Evolutionary conservation across 1,140 invertebrate species (phyloP).

Genomic region (Plodia interpunctella): DNA sequence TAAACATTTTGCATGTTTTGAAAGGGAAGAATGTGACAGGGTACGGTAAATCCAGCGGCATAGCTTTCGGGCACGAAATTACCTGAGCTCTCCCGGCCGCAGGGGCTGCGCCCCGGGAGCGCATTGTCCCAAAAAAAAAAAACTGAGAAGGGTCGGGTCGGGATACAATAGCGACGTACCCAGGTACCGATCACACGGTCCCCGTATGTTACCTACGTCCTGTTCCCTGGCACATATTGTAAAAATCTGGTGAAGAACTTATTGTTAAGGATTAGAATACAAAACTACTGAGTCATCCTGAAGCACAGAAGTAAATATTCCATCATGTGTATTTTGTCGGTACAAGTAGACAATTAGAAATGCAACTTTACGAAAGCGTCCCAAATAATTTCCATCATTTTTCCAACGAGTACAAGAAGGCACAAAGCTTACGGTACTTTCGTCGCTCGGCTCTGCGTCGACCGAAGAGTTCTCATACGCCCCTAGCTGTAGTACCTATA

Average conservation of each 20-base stretch:
- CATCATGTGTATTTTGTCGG: not conserved
- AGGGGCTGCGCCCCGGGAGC: slow-evolving; percentile 56
- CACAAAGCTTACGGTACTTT: slow-evolving; percentile 43
- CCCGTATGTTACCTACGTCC: slow-evolving; percentile 18
- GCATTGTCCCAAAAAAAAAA: slow-evolving; percentile 67
- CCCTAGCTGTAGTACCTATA: slow-evolving; percentile 5
- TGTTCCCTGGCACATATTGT: not conserved
- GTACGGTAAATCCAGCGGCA: not conserved
- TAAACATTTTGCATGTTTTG: not conserved
- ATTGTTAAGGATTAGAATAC: slow-evolving; percentile 8
- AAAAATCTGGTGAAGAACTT: slow-evolving; percentile 5
- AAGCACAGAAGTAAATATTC: not conserved
- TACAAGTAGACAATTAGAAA: not conserved
- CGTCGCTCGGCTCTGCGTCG: slow-evolving; percentile 22
- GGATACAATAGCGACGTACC: slow-evolving; percentile 43
- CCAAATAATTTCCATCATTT: slow-evolving; percentile 24
- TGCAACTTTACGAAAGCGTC: slow-evolving; percentile 8
- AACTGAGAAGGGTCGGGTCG: slow-evolving; percentile 71
- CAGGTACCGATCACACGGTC: slow-evolving; percentile 46
- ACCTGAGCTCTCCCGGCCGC: slow-evolving; percentile 49
- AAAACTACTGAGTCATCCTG: not conserved
- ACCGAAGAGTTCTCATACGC: not conserved
- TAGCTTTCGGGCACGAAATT: slow-evolving; percentile 5
- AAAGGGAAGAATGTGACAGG: not conserved
- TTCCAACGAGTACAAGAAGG: slow-evolving; percentile 20